Evolutionary conservation across 1,140 invertebrate genomes (phyloP), one percentile per base, ranked within the genome.

Genomic region (Bradysia coprophila): DNA sequence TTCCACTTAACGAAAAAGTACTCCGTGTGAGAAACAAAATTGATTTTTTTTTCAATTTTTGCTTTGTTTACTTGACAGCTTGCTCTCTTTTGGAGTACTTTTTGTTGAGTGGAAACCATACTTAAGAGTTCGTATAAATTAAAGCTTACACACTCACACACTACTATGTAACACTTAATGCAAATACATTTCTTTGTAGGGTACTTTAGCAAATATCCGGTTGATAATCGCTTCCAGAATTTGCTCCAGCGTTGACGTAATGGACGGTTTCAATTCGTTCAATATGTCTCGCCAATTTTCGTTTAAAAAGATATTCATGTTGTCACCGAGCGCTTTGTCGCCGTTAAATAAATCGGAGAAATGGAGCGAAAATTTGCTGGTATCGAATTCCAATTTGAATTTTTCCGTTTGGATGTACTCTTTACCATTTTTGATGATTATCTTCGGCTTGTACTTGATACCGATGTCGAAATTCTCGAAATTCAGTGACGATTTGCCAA

Each of bases 331-430:
- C 5, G 21, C 21, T 22, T 39, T 39, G n/a, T 39, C 21, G n/a
- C 38, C 38, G 23, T 39, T 39, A 21, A 39, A 39, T 21, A 39
- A 23, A 38, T 38, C 21, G 4, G 11, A 16, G 16, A 38, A 38
- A 18, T 38, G n/a, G 2, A 38, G 18, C 10, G n/a, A 4, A 5
- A 38, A 20, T 38, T 20, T 16, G 18, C 2, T 4, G 18, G 36
- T 18, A 38, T 38, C 18, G 18, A 38, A 38, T 19, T 38, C 18
- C 3, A 38, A 18, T 22, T 22, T 20, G 15, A 39, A 39, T 21
- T 22, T 39, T 4, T 39, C 38, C 10, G 38, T 39, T 39, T 39
- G 38, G 5, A 39, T 39, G n/a, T 39, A 39, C 5, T 39, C 3
- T 39, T 39, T 39, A 22, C 21, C 21, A 5, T 21, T 23, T 39